Evolutionary conservation across 2,113 vertebrate species (phyloP).

Genomic region (Morone saxatilis): DNA sequence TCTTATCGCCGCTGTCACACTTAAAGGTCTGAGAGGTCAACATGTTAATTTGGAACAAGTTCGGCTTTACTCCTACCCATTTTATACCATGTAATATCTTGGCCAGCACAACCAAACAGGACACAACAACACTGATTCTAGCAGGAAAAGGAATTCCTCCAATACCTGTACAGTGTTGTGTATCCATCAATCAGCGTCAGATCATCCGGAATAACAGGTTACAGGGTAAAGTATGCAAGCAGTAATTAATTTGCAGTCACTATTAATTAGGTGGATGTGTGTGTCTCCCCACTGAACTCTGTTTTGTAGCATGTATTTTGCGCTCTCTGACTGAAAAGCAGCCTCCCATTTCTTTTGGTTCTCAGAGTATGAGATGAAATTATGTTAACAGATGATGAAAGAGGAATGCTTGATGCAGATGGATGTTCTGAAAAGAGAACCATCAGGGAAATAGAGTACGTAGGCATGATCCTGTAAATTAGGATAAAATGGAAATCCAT

Average conservation of each 20-base stretch:
- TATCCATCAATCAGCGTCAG: slow-evolving; percentile 8
- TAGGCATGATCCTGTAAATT: slow-evolving; percentile 64
- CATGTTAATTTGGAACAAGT: slow-evolving; percentile 27
- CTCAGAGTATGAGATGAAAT: slow-evolving; percentile 58
- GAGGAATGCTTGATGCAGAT: slow-evolving; percentile 50
- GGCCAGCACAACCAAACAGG: background rate
- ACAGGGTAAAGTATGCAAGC: background rate
- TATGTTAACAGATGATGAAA: slow-evolving; percentile 64
- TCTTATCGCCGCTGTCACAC: slow-evolving; percentile 43
- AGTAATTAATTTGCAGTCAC: slow-evolving; percentile 63
- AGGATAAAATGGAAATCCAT: slow-evolving; percentile 74
- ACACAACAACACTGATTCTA: background rate
- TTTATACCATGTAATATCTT: background rate
- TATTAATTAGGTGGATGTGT: slow-evolving; percentile 54
- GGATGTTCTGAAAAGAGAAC: slow-evolving; percentile 60
- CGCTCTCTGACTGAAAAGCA: slow-evolving; percentile 32
- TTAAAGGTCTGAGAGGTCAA: slow-evolving; percentile 40
- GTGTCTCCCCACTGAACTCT: slow-evolving; percentile 22
- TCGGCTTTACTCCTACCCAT: background rate
- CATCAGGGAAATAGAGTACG: slow-evolving; percentile 46
- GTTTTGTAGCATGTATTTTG: slow-evolving; percentile 47
- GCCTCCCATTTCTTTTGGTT: slow-evolving; percentile 18
- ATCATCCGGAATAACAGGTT: slow-evolving; percentile 42
- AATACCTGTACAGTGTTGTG: background rate
- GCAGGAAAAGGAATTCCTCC: background rate